These are phyloP conservation scores for Daktulosphaira vitifoliae DNA, from an alignment of 1,140 invertebrate genomes.

Conservation along the genomic window DNA sequence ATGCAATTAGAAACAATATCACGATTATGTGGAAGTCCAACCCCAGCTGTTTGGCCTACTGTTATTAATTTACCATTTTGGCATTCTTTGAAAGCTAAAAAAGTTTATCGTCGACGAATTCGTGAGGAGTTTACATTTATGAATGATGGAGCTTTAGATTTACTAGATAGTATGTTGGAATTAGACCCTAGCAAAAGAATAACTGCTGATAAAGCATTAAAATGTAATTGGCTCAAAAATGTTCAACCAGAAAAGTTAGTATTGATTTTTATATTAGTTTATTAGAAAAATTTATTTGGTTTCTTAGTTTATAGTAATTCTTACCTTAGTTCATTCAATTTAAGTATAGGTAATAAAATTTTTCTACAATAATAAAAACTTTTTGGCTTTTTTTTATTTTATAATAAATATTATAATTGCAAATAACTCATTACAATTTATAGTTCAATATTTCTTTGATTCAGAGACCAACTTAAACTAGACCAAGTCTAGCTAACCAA, in stretches of 20 bases:
- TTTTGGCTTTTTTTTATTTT: conserved; percentile 41
- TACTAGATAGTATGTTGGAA: conserved; percentile 94
- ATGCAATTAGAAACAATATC: conserved; percentile 93
- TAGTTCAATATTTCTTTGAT: too few species aligned
- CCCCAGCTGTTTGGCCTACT: conserved; percentile 94
- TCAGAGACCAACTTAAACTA: too few species aligned
- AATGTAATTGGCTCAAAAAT: conserved; percentile 88
- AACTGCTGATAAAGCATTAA: conserved; percentile 87
- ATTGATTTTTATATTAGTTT: too few species aligned
- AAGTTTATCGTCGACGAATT: conserved; percentile 74
- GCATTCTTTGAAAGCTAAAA: conserved; percentile 86
- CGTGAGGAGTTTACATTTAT: conserved; percentile 90
- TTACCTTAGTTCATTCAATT: too few species aligned
- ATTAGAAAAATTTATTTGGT: too few species aligned
- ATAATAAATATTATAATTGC: not conserved
- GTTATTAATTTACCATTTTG: conserved; percentile 91
- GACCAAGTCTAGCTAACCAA: too few species aligned
- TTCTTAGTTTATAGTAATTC: too few species aligned
- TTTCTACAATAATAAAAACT: too few species aligned
- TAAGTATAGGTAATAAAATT: too few species aligned
- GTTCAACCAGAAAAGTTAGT: conserved; percentile 81
- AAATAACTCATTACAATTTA: too few species aligned
- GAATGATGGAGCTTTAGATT: conserved; percentile 77
- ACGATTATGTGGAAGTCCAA: conserved; percentile 87
- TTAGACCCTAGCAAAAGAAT: conserved; percentile 89